Base-by-base conservation (phyloP, 1,140 invertebrate genomes). In the Lutraria rhynchaena region DNA sequence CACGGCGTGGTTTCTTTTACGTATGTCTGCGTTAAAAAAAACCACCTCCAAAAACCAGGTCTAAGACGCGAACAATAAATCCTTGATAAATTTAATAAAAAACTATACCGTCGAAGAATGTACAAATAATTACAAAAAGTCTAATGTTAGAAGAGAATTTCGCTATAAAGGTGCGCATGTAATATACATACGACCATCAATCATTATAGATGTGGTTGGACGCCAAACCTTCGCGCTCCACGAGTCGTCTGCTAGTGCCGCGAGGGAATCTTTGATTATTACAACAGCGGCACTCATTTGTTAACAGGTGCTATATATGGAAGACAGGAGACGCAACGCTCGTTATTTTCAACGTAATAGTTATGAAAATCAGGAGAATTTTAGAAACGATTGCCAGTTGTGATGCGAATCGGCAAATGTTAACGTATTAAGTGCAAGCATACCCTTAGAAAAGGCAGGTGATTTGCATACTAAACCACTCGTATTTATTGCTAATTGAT, bases 301-400 rank as follows among this genome's bases (percentile, higher is more conserved):
- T 67, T 46, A 67, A 67, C 63, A 67, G 63, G 63, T 67, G 63
- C 63, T 5, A 19, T 29, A 46, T 67, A 37, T 22, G 24, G 0
- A 13, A 17, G 44, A 22, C 13, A 11, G 19, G 19, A 31, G 1
- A 22, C 27, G 41, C 63, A 49, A 11, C 31, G 19, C 31, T 17
- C 63, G 3, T 65, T 65, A 65, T 65, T 19, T 46, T 44, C n/a
- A 46, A 33, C 41, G n/a, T 65, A 44, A 65, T 67, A 67, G 13
- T 22, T 67, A 15, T 24, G n/a, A 41, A 35, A 17, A 19, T 65
- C 35, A 31, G 44, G 13, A 31, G n/a, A 49, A 49, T 41, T 35
- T 31, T n/a, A 1, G 13, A 7, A 35, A 35, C 19, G 15, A 1
- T 24, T 65, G 61, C 35, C 61, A 65, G 15, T 44, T 44, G 22